Percentiles rank a stretch among this genome's conserved stretches.
Evolutionary conservation across 2,888 invertebrate genomes (phyloP).

Genomic region (Rhamnusium bicolor): DNA sequence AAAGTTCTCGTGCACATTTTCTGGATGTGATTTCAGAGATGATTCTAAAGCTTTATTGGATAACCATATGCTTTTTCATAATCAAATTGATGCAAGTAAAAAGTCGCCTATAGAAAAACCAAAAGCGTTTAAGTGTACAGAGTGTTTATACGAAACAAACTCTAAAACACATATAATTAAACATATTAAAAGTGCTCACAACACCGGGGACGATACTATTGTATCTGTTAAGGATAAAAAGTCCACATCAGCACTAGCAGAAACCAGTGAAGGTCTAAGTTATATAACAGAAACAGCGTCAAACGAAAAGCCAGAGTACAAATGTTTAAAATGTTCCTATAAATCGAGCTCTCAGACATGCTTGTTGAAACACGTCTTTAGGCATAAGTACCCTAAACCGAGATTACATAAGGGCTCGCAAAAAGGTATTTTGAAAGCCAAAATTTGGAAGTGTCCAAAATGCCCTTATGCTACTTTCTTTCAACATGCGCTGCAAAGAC

Average conservation of each 20-base stretch:
- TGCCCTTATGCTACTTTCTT: slow-evolving; percentile 35
- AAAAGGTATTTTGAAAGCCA: background rate
- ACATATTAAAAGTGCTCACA: slow-evolving; percentile 38
- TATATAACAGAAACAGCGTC: background rate
- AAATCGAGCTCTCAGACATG: slow-evolving; percentile 32
- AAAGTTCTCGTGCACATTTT: slow-evolving; percentile 22
- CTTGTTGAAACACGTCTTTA: slow-evolving; percentile 38
- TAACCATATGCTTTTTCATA: slow-evolving; percentile 23
- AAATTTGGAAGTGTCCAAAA: slow-evolving; percentile 29
- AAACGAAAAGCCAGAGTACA: slow-evolving; percentile 16
- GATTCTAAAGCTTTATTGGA: slow-evolving; percentile 22
- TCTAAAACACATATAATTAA: slow-evolving; percentile 35
- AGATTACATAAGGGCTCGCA: background rate
- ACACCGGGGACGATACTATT: slow-evolving; percentile 16
- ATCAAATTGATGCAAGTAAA: background rate
- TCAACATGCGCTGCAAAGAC: slow-evolving; percentile 25
- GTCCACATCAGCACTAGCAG: background rate
- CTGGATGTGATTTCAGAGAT: slow-evolving; percentile 26
- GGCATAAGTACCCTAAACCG: slow-evolving; percentile 15
- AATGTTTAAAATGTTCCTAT: slow-evolving; percentile 40
- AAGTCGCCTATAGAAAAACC: background rate
- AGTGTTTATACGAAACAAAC: slow-evolving; percentile 37
- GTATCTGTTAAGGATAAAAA: slow-evolving; percentile 11
- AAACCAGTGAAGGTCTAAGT: background rate
- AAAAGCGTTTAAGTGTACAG: slow-evolving; percentile 37